Conservation (phyloP, 2,888 invertebrate species). For the Oxyteleia sp. region DNA sequence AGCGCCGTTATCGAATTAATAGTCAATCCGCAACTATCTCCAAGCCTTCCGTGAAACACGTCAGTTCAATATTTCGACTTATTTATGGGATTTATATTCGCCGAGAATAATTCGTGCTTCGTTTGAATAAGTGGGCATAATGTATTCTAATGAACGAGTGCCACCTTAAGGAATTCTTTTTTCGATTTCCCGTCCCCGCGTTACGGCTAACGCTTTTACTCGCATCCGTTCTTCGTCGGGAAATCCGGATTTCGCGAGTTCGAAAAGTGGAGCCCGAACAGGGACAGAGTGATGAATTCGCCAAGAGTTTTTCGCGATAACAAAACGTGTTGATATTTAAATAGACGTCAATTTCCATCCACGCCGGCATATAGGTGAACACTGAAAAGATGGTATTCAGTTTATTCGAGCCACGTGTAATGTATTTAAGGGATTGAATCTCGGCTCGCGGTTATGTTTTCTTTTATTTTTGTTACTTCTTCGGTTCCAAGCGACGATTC, state of each 20-base stretch:
- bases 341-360: conserved; percentile 38
- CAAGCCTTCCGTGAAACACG: conserved; percentile 1
- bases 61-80: conserved; percentile 16
- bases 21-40: conserved; percentile 54
- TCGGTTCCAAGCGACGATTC: background rate
- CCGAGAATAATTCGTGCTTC: background rate
- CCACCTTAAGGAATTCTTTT: conserved; percentile 12
- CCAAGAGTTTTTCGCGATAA: conserved; percentile 35
- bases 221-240: conserved; percentile 31
- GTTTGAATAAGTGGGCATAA: conserved; percentile 9
- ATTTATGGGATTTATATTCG: conserved; percentile 7
- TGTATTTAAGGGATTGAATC: conserved; percentile 34
- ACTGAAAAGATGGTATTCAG: conserved; percentile 36
- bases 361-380: conserved; percentile 20
- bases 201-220: conserved; percentile 34
- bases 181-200: conserved; percentile 21
- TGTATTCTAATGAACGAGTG: conserved; percentile 39
- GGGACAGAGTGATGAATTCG: conserved; percentile 39
- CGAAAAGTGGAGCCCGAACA: conserved; percentile 27
- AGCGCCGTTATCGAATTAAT: conserved; percentile 60
- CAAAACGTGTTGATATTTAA: conserved; percentile 50
- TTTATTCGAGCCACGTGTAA: conserved; percentile 36
- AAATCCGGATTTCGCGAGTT: conserved; percentile 38
- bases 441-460: conserved; percentile 9
- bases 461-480: conserved; percentile 4